These are phyloP conservation scores for Papilio demoleus DNA, from an alignment of 2,888 invertebrate genomes.

Conservation along the genomic window DNA sequence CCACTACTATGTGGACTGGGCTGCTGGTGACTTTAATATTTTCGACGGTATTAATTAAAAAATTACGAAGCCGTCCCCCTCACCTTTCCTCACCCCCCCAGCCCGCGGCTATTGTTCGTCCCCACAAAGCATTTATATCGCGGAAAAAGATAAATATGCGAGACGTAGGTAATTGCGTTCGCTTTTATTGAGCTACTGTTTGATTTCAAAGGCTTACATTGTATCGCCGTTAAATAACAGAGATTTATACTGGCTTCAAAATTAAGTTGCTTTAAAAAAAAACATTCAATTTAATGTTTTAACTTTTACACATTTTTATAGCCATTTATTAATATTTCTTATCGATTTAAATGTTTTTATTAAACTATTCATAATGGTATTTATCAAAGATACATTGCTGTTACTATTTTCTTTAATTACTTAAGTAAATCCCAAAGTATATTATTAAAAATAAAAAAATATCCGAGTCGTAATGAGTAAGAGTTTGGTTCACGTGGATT, in stretches of 20 bases:
- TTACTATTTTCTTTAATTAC: no score
- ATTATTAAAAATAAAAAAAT: slow-evolving; percentile 1
- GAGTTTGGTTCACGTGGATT: background rate
- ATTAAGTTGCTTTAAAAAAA: background rate
- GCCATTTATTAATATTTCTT: background rate
- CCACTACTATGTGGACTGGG: slow-evolving; percentile 64
- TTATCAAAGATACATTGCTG: no score
- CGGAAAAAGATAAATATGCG: slow-evolving; percentile 80
- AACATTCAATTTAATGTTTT: background rate
- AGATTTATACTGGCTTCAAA: slow-evolving; percentile 6
- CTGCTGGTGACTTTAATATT: slow-evolving; percentile 82
- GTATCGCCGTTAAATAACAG: slow-evolving; percentile 55
- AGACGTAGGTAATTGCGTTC: slow-evolving; percentile 76
- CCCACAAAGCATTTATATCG: slow-evolving; percentile 76
- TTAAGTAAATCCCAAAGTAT: no score
- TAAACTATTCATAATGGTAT: no score
- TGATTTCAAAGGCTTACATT: slow-evolving; percentile 77
- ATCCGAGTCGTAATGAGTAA: no score
- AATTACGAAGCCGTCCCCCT: slow-evolving; percentile 79
- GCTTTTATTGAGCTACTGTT: slow-evolving; percentile 79
- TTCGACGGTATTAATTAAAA: slow-evolving; percentile 82
- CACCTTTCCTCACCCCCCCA: slow-evolving; percentile 52
- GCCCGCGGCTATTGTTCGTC: slow-evolving; percentile 66
- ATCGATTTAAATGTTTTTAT: background rate
- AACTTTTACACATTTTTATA: no score